Base-by-base conservation (phyloP, 2,797 vertebrate species). In the Onychomys leucogaster region DNA sequence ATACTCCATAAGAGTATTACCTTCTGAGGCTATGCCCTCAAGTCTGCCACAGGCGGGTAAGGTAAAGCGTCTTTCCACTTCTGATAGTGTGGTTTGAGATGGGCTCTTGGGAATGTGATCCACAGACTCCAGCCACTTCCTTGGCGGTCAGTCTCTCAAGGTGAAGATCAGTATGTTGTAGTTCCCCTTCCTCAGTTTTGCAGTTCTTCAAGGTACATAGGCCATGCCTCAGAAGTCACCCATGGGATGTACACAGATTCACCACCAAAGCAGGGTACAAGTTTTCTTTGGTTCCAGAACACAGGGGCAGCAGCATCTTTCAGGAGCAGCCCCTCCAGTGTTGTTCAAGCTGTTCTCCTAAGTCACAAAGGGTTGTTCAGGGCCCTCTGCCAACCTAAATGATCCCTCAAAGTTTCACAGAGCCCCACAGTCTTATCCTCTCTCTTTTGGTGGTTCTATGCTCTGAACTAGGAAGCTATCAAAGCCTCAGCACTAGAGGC, bases 1-100 rank as follows among this genome's bases (percentile, higher is more conserved):
- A n/a, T 61, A 91, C 86, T 67, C 32, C 0, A 25, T 59, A 90
- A 37, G 37, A 57, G 52, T 12, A 83, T 57, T 32, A 52, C 75
- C 52, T 29, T 84, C 65, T 77, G 52, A 88, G 49, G 89, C 63
- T n/a, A 80, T 0, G n/a, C 32, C 80, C 41, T 89, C 41, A 37
- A 81, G 63, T 86, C 13, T 84, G 83, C 61, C 73, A 23, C 2
- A 11, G 49, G 71, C 0, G 37, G 80, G 34, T 7, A 55, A 34
- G 82, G 43, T 59, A 71, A 94, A 78, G 69, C 63, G 88, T 95
- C 81, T 89, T 85, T 91, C 55, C 52, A 27, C 25, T 88, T 49
- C 61, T 7, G 41, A 52, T 19, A 29, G 2, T 27, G 21, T 8
- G 37, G 69, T 4, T 59, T 57, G 59, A n/a, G 67, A 81, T 34